Evolutionary conservation across 2,888 invertebrate genomes (phyloP), one percentile per base, ranked within the genome.

Genomic region (Halictus ligatus): DNA sequence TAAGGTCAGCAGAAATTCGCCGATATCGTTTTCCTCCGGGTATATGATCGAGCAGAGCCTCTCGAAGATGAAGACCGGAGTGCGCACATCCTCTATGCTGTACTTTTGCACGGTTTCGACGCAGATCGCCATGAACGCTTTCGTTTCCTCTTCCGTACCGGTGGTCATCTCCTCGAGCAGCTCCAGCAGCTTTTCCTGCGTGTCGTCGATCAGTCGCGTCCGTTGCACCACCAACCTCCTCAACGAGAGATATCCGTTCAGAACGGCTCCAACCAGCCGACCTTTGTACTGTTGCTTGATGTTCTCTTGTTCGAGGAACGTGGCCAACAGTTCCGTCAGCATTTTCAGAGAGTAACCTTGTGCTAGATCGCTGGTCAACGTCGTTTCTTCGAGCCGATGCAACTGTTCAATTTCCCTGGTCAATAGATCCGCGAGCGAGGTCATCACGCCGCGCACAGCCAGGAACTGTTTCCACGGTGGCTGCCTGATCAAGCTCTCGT

Each of bases 31-130:
- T 95, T 99, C 99, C 94, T 99, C 99, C 0, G 99, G 99, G 94
- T 99, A 98, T 90, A 99, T 99, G 88, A 99, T 99, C 35, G 99
- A 99, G 94, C 99, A 99, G 4, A 99, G 96, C 67, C 99, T 96
- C 95, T 99, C 99, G 95, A 99, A 99, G 88, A 99, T 99, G 94
- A 99, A 99, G 5, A 99, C 99, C 0, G 99, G 99, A 0, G 99
- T 99, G 89, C 98, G 97, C 89, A 99, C 98, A 95, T 99, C 99
- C 94, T 98, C 98, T 50, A 98, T 96, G 75, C 98, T 98, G 92
- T 98, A 98, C 93, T 98, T 98, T 94, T 98, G 97, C 2, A 99
- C 98, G 0, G 99, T 99, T 95, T 99, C 98, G 40, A 99, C 98
- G 94, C 99, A 99, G 46, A 99, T 98, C 18, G 98, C 97, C 99